Percentiles rank a stretch among this genome's conserved stretches.
These are phyloP conservation scores for Prinia subflava DNA, from an alignment of 2,113 vertebrate genomes.

Conservation along the genomic window DNA sequence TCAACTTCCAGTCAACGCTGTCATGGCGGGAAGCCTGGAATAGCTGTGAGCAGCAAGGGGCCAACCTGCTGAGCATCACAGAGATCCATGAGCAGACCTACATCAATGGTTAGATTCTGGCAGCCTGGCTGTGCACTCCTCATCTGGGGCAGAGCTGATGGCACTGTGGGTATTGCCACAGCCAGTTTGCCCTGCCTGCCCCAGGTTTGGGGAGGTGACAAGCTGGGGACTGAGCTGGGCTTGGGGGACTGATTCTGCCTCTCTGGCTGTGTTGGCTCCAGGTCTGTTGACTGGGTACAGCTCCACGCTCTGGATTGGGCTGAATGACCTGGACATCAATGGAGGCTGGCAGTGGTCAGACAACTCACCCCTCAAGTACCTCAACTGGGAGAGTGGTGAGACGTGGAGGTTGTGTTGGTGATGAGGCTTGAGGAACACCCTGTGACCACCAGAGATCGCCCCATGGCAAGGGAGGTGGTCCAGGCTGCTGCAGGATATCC, in stretches of 20 bases:
- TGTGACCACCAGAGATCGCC: neutral
- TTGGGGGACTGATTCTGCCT: neutral
- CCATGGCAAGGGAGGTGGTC: neutral
- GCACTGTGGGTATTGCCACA: fast-evolving
- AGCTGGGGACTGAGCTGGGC: neutral
- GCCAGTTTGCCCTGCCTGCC: neutral
- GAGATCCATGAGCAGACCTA: constrained; percentile 96
- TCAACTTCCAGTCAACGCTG: constrained; percentile 93
- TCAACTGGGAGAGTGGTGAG: constrained; percentile 96
- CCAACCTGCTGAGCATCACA: constrained; percentile 92
- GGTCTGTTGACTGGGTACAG: constrained; percentile 91
- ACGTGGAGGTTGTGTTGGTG: neutral
- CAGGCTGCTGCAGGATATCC: fast-evolving
- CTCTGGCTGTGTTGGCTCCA: constrained; percentile 11
- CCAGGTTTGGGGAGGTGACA: neutral
- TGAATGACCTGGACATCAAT: constrained; percentile 92
- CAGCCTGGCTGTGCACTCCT: neutral
- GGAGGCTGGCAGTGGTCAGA: constrained; percentile 98
- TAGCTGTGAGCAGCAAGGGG: constrained; percentile 93
- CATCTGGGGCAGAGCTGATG: neutral
- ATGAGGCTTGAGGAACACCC: neutral
- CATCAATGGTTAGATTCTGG: constrained; percentile 83
- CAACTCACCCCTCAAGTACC: constrained; percentile 91
- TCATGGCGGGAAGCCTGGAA: constrained; percentile 92
- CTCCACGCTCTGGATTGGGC: constrained; percentile 91